Evolutionary conservation across 2,888 invertebrate species (phyloP).

Genomic region (Seira musarum): DNA sequence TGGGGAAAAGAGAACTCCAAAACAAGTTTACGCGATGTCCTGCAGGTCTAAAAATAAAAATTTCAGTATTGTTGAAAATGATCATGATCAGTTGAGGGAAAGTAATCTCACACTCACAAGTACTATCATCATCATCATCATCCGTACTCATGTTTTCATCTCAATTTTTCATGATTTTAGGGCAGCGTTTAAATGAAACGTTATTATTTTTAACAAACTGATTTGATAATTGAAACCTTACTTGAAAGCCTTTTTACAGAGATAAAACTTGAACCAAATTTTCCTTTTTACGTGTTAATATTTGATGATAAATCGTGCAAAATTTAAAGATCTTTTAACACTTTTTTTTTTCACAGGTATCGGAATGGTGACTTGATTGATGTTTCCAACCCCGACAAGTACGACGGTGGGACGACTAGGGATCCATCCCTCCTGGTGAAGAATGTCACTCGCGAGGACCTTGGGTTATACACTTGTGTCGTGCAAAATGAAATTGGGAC

Average conservation of each 20-base stretch:
- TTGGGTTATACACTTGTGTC: conserved; percentile 88
- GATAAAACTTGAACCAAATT: background rate
- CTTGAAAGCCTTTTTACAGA: no score
- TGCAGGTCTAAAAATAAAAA: no score
- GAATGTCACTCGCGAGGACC: conserved; percentile 83
- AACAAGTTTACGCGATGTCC: background rate
- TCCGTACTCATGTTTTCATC: no score
- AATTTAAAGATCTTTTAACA: no score
- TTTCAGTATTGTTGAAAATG: no score
- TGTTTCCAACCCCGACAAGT: conserved; percentile 75
- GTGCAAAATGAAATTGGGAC: conserved; percentile 86
- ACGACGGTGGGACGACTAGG: conserved; percentile 83
- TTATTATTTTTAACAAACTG: no score
- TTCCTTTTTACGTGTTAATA: background rate
- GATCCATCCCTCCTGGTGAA: conserved; percentile 85
- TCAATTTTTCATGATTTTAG: no score
- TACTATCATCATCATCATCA: no score
- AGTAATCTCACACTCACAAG: no score
- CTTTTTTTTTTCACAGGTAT: conserved; percentile 70
- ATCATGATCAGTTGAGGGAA: no score
- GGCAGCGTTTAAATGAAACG: no score
- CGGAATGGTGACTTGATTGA: conserved; percentile 71
- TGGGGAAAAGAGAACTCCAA: conserved; percentile 2
- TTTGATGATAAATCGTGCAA: background rate
- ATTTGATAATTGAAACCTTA: no score